These are phyloP conservation scores for Dorcus parallelipipedus DNA, from an alignment of 2,888 invertebrate species.

Conservation along the genomic window DNA sequence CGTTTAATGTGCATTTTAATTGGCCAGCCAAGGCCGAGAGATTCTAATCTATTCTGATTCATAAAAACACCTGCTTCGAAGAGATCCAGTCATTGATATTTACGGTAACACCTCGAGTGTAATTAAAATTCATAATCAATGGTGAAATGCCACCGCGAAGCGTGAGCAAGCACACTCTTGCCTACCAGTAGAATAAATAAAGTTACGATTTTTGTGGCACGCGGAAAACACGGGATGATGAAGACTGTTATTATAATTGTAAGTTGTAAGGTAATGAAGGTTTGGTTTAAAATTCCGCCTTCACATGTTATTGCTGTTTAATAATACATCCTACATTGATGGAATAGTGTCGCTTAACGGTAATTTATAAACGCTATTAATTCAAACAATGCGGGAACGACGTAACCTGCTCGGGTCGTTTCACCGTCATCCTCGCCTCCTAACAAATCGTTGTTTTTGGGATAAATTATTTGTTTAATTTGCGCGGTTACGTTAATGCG, in stretches of 20 bases:
- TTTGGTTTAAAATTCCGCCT: too few species aligned
- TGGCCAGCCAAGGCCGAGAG: neutral
- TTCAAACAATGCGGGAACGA: too few species aligned
- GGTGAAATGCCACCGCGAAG: neutral
- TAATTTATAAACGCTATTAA: too few species aligned
- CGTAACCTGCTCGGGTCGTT: too few species aligned
- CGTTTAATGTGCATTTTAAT: neutral
- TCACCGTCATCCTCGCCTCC: too few species aligned
- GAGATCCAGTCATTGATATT: neutral
- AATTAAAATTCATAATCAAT: neutral
- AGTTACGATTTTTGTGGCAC: neutral
- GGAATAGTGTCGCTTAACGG: too few species aligned
- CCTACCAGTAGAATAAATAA: neutral
- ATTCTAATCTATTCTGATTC: neutral
- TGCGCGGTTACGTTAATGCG: neutral
- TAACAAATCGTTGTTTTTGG: too few species aligned
- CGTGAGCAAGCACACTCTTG: too few species aligned
- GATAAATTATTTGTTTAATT: neutral
- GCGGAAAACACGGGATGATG: neutral
- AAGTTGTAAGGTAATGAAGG: too few species aligned
- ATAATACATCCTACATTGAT: too few species aligned
- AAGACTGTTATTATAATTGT: too few species aligned
- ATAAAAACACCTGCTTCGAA: slow-evolving; percentile 1
- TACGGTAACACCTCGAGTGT: neutral
- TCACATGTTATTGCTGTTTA: too few species aligned